Percentiles rank a stretch among this genome's conserved stretches.
Evolutionary conservation across 2,113 vertebrate species (phyloP).

Genomic region (Pelobates fuscus): DNA sequence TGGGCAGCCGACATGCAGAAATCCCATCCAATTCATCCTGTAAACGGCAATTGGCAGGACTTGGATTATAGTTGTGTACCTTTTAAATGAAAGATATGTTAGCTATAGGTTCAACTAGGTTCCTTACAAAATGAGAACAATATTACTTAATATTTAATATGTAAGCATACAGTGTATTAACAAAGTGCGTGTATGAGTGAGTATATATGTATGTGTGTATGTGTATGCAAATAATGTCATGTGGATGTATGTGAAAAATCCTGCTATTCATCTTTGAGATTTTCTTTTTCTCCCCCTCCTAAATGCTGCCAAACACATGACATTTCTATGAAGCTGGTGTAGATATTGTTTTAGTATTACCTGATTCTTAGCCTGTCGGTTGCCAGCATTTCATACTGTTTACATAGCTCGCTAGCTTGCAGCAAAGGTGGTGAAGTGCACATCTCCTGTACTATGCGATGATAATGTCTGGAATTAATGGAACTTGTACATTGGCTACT

Average conservation of each 20-base stretch:
- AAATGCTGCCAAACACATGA: neutral
- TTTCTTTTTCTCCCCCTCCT: neutral
- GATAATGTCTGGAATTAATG: conserved; percentile 53
- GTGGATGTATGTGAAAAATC: neutral
- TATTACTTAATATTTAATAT: neutral
- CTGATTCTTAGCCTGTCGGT: neutral
- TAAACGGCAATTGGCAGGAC: conserved; percentile 63
- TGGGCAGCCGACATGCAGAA: conserved; percentile 62
- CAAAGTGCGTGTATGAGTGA: neutral
- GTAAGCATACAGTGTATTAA: neutral
- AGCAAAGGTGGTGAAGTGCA: conserved; percentile 36
- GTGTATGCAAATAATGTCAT: neutral
- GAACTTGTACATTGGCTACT: conserved; percentile 44
- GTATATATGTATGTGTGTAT: neutral
- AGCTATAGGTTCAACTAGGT: conserved; percentile 56
- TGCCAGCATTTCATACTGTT: conserved; percentile 32
- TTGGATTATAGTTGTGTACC: conserved; percentile 62
- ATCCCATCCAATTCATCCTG: conserved; percentile 63
- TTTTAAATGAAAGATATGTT: conserved; percentile 64
- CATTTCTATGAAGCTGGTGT: neutral
- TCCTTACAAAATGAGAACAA: neutral
- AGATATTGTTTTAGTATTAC: neutral
- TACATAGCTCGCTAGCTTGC: conserved; percentile 55
- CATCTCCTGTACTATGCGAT: conserved; percentile 52
- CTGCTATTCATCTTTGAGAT: neutral